A percentile compares a stretch with the other conserved stretches of the same genome.
These are phyloP conservation scores for Apeltes quadracus DNA, from an alignment of 2,113 vertebrate genomes.

Conservation along the genomic window DNA sequence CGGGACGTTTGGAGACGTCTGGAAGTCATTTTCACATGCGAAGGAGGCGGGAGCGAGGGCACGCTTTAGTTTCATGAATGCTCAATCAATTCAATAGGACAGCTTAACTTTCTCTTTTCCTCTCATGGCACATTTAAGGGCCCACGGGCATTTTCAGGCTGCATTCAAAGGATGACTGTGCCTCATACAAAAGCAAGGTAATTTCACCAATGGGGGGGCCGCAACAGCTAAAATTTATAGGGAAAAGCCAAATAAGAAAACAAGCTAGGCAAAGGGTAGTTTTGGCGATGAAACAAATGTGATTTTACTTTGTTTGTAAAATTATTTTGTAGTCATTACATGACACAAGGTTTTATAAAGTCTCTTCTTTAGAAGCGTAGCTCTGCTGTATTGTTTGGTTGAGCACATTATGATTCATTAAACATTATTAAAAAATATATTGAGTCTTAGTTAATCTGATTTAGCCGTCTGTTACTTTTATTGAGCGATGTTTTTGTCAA, in stretches of 20 bases:
- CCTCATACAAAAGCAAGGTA: constrained; percentile 70
- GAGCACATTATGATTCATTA: too few species aligned
- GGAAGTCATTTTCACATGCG: constrained; percentile 83
- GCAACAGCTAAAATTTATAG: constrained; percentile 66
- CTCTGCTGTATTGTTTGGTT: too few species aligned
- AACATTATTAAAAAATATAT: too few species aligned
- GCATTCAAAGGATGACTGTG: constrained; percentile 75
- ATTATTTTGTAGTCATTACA: constrained; percentile 3
- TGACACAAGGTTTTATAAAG: constrained; percentile 1
- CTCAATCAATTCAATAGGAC: constrained; percentile 86
- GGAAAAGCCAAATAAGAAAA: constrained; percentile 34
- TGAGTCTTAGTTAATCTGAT: too few species aligned
- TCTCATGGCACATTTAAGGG: constrained; percentile 76
- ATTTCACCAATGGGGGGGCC: constrained; percentile 73
- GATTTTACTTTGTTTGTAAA: constrained; percentile 33
- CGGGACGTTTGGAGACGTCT: constrained; percentile 78
- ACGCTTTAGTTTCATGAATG: constrained; percentile 83
- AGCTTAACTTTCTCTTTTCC: constrained; percentile 81
- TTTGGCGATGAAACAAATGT: constrained; percentile 49
- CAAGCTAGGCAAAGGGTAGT: constrained; percentile 47
- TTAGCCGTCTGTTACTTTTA: too few species aligned
- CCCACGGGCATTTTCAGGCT: constrained; percentile 77
- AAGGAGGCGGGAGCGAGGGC: constrained; percentile 66
- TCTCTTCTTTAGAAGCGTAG: neutral
- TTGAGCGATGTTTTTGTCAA: too few species aligned